Base-by-base conservation (phyloP, 2,888 invertebrate species). In the Coecobrya sp. region DNA sequence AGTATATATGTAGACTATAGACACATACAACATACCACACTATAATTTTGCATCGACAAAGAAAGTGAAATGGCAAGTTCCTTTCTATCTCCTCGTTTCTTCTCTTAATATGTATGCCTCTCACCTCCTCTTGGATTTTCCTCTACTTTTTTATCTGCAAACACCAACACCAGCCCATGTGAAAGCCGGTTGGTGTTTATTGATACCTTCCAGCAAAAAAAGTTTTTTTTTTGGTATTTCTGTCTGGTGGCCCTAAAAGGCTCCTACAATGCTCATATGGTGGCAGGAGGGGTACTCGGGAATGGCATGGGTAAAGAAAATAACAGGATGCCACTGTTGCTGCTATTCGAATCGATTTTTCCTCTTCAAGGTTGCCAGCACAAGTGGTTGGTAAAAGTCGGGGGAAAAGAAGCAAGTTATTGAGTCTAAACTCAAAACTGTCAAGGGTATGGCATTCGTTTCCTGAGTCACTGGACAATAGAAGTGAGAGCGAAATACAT, bases 331-430 rank as follows among this genome's bases (percentile, higher is more conserved):
- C 76, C 45, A 49, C 81, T 79, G 79, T 65, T 88, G 88, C 79
- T 79, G 86, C 49, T 49, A 65, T 62, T 79, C 62, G 79, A 88
- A 79, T 79, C 79, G 79, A 79, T 88, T 79, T 55, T 55, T 55
- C 49, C 7, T 59, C 87, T 76, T 88, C 88, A 88, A 88, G 88
- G 88, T 88, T 88, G 88, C 59, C 16, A 87, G 42, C 36, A 86
- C 79, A 88, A 88, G 88, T 88, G 88, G 79, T 81, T 88, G 65
- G 25, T 30, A 45, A 55, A 68, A 55, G 27, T 30, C 27, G 30
- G 19, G 13, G 13, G n/a, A 55, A 52, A 16, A 49, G 52, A 10
- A 81, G 55, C 27, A 81, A 81, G 36, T 49, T 52, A 55, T 81
- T 25, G 22, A 45, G 22, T 22, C 52, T 42, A 42, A 49, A 49